Conservation (phyloP, 2,113 vertebrate species). For the Prunella fulvescens region DNA sequence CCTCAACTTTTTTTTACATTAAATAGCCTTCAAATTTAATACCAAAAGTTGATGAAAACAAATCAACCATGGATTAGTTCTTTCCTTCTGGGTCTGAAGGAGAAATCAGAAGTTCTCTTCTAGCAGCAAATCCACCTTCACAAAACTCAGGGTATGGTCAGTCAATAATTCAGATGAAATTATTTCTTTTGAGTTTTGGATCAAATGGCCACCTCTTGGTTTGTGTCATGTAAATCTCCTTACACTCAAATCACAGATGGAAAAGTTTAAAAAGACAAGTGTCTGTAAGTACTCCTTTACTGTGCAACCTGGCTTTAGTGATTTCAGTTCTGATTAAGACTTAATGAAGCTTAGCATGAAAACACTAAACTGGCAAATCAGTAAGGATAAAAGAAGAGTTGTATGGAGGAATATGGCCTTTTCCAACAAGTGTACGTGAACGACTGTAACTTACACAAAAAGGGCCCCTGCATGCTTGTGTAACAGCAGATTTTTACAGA, state of each 20-base stretch:
- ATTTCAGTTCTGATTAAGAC: neutral
- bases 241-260: neutral
- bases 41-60: neutral
- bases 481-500: neutral
- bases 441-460: neutral
- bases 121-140: neutral
- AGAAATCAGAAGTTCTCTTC: neutral
- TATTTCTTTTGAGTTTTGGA: neutral
- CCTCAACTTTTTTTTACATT: neutral
- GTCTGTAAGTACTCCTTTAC: neutral
- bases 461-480: neutral
- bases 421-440: neutral
- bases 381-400: neutral
- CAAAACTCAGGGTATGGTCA: neutral
- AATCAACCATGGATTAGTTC: neutral
- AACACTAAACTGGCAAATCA: neutral
- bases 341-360: neutral
- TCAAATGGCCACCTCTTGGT: neutral
- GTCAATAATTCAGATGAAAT: neutral
- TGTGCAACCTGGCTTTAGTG: neutral
- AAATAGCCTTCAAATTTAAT: neutral
- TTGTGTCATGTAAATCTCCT: neutral
- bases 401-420: neutral
- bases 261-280: neutral
- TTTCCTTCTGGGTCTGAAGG: neutral